These are phyloP conservation scores for Falco punctatus DNA, from an alignment of 2,113 vertebrate genomes.

Conservation along the genomic window DNA sequence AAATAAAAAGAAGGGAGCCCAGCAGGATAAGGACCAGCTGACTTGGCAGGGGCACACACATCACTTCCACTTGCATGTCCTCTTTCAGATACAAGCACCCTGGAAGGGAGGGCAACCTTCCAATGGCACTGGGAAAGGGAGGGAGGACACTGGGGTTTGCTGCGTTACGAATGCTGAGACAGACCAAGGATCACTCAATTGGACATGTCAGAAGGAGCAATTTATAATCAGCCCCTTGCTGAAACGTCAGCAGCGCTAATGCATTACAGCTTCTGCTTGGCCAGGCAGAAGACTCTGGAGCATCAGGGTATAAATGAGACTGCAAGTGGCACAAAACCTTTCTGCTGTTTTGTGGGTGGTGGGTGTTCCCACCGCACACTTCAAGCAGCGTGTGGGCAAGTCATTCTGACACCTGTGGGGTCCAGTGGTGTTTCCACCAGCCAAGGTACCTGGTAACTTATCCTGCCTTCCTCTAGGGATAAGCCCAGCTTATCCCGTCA, in stretches of 20 bases:
- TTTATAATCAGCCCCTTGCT: not conserved
- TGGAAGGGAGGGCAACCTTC: not conserved
- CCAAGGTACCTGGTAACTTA: rapidly evolving
- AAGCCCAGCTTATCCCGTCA: not conserved
- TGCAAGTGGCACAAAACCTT: not conserved
- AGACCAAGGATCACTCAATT: not conserved
- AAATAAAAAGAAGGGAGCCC: not conserved
- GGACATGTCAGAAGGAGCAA: not conserved
- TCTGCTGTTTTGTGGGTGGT: not conserved
- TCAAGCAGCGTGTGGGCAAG: not conserved
- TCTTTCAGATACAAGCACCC: not conserved
- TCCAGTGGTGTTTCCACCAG: not conserved
- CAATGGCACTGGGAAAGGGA: rapidly evolving
- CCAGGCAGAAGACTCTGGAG: not conserved
- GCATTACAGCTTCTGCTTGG: not conserved
- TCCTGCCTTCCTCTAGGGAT: not conserved
- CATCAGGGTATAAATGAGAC: rapidly evolving
- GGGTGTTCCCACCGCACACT: not conserved
- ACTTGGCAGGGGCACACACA: not conserved
- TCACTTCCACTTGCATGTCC: not conserved
- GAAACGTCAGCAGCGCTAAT: not conserved
- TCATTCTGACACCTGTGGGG: not conserved
- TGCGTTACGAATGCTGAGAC: rapidly evolving
- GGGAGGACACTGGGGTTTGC: not conserved
- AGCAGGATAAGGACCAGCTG: not conserved